Percentiles rank a stretch among this genome's conserved stretches.
phyloP scores from a whole-genome alignment of 2,797 vertebrate genomes.

The Cossypha polioptera region DNA sequence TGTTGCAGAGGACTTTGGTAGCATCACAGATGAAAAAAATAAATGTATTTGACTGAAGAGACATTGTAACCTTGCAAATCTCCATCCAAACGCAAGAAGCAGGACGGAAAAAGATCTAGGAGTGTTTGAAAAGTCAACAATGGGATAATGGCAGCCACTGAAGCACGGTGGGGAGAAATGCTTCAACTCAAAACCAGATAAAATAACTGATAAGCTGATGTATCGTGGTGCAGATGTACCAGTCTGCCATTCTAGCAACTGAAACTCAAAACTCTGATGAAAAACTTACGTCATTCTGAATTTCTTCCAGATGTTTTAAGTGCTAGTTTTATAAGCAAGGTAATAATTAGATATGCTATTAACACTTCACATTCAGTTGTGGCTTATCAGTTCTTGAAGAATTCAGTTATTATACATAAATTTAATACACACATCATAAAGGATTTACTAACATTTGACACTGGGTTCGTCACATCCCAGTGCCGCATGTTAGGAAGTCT shows the following conservation, averaged over 20 bases:
- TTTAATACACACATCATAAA: neutral
- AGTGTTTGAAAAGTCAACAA: neutral
- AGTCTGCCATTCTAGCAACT: neutral
- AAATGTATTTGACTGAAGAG: neutral
- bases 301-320: neutral
- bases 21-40: neutral
- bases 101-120: neutral
- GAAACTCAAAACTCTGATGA: neutral
- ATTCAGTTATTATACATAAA: neutral
- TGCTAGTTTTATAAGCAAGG: neutral
- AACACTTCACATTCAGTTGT: neutral
- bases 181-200: neutral
- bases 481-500: neutral
- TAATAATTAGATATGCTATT: neutral
- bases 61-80: neutral
- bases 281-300: neutral
- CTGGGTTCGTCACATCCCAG: neutral
- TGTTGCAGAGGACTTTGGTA: neutral
- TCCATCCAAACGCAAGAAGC: neutral
- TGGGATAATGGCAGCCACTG: neutral
- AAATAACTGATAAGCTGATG: neutral
- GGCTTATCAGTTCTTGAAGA: neutral
- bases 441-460: neutral
- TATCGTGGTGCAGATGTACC: neutral
- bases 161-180: neutral